Percentiles rank a stretch among this genome's conserved stretches.
Evolutionary conservation across 2,888 invertebrate genomes (phyloP).

Genomic region (Hesperia comma): DNA sequence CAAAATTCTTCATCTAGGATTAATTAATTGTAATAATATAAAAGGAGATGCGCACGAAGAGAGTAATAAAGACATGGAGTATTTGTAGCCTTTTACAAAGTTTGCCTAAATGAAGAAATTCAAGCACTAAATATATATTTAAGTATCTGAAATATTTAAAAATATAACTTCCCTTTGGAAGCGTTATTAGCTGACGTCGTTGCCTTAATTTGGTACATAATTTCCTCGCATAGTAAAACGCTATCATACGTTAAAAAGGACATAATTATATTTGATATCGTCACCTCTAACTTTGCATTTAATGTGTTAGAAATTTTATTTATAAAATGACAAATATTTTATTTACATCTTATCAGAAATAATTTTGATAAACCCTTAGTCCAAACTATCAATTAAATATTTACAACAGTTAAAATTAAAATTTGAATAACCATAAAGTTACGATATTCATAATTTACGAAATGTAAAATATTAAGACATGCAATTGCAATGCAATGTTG

Average conservation of each 20-base stretch:
- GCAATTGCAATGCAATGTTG: too few relatives aligned
- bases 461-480: too few relatives aligned
- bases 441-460: neutral
- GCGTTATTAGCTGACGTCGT: neutral
- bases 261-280: neutral
- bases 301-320: neutral
- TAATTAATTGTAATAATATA: too few relatives aligned
- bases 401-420: neutral
- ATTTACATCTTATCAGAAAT: neutral
- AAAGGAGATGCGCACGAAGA: too few relatives aligned
- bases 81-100: too few relatives aligned
- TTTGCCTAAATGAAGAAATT: too few relatives aligned
- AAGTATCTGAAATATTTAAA: too few relatives aligned
- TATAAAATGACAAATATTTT: neutral
- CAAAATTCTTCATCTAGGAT: too few relatives aligned
- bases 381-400: neutral
- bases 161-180: too few relatives aligned
- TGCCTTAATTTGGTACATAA: neutral
- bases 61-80: too few relatives aligned
- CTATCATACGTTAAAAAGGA: neutral
- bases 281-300: neutral
- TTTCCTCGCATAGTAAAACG: neutral
- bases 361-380: neutral
- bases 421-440: neutral
- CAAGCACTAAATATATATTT: too few relatives aligned